These are phyloP conservation scores for Pogonocherus hispidulus DNA, from an alignment of 2,888 invertebrate genomes.

Conservation along the genomic window DNA sequence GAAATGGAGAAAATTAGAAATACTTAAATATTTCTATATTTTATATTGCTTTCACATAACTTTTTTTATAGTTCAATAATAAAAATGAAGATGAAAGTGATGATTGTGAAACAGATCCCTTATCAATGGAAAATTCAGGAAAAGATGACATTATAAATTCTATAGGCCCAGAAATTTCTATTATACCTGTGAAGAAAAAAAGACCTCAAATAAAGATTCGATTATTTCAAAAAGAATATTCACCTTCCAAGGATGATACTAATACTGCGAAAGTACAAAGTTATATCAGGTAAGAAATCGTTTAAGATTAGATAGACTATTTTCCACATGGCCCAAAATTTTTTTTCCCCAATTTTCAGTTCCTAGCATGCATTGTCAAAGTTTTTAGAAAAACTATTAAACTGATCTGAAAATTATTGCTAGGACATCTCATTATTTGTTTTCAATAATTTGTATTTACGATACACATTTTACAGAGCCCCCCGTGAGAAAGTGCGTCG, in stretches of 20 bases:
- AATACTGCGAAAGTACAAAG: constrained; percentile 36
- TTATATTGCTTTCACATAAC: too few species aligned
- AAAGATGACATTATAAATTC: constrained; percentile 47
- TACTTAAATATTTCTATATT: too few species aligned
- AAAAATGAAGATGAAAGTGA: constrained; percentile 19
- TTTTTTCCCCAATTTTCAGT: too few species aligned
- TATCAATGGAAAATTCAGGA: constrained; percentile 16
- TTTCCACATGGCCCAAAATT: too few species aligned
- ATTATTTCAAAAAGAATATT: constrained; percentile 53
- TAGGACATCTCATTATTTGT: too few species aligned
- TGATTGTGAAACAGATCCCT: constrained; percentile 23
- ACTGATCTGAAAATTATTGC: too few species aligned
- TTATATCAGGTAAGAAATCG: constrained; percentile 42
- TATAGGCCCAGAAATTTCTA: constrained; percentile 57
- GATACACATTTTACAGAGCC: constrained; percentile 43
- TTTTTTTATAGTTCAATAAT: constrained; percentile 21
- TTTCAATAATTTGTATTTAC: too few species aligned
- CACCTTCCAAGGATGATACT: constrained; percentile 47
- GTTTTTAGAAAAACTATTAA: too few species aligned
- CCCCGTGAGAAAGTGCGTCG: constrained; percentile 58
- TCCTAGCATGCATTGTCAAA: too few species aligned
- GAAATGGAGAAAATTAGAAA: constrained; percentile 12
- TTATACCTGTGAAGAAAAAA: constrained; percentile 56
- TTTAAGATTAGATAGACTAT: constrained; percentile 25
- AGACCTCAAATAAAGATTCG: constrained; percentile 56